A percentile compares a stretch with the other conserved stretches of the same genome.
phyloP scores from a whole-genome alignment of 2,888 invertebrate species.

The Geotrupes spiniger region DNA sequence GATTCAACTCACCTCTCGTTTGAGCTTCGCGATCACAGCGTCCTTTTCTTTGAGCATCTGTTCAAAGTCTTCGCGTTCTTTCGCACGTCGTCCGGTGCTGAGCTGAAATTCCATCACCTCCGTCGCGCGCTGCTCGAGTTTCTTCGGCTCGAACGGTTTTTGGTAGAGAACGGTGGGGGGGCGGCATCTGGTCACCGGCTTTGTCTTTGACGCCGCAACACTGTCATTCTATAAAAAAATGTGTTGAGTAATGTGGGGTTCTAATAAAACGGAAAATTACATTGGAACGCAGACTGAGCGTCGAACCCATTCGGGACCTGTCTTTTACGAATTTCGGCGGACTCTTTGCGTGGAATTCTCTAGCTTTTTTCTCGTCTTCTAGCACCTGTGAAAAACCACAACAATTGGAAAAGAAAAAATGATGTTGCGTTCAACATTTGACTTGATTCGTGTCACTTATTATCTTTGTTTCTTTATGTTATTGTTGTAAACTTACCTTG shows the following conservation, averaged over 20 bases:
- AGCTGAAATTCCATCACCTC: constrained; percentile 58
- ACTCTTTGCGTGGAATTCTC: constrained; percentile 70
- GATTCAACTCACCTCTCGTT: constrained; percentile 31
- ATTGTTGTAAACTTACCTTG: constrained; percentile 44
- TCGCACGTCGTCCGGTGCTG: constrained; percentile 63
- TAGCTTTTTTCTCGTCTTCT: constrained; percentile 59
- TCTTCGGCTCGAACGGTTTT: constrained; percentile 64
- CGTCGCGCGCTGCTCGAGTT: constrained; percentile 49
- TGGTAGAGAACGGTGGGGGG: constrained; percentile 60
- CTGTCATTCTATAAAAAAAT: constrained; percentile 46
- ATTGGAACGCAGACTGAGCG: constrained; percentile 19
- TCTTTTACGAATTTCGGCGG: constrained; percentile 49
- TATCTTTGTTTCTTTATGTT: neutral
- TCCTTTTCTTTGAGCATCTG: constrained; percentile 56
- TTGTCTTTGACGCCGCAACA: constrained; percentile 35
- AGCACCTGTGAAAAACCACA: constrained; percentile 43
- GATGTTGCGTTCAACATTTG: too few species aligned
- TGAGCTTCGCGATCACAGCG: constrained; percentile 50
- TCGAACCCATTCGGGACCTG: constrained; percentile 8
- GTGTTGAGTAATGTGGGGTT: too few species aligned
- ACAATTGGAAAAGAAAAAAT: too few species aligned
- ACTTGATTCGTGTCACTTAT: neutral
- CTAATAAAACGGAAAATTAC: constrained; percentile 11
- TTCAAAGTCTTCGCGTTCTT: constrained; percentile 61
- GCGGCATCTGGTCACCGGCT: constrained; percentile 58